Evolutionary conservation across 2,797 vertebrate genomes (phyloP).

Genomic region (Chelmon rostratus): DNA sequence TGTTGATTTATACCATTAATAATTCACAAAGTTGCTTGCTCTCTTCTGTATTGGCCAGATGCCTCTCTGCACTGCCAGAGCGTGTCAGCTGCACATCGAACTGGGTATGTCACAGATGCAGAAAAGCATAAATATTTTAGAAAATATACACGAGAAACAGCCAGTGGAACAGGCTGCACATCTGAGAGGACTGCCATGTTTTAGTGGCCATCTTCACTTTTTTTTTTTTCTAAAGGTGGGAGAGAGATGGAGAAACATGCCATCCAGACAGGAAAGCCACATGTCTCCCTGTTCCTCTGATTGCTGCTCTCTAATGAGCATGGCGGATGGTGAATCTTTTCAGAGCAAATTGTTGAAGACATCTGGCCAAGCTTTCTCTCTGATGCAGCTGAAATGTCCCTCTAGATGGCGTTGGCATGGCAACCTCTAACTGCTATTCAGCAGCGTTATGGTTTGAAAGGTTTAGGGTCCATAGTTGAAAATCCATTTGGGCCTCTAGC

Average conservation of each 20-base stretch:
- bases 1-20: conserved; percentile 95
- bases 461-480: conserved; percentile 95
- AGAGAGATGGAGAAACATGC: conserved; percentile 31
- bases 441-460: conserved; percentile 93
- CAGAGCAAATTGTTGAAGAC: conserved; percentile 99
- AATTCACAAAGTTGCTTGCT: conserved; percentile 91
- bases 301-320: conserved; percentile 95
- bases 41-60: conserved; percentile 90
- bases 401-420: conserved; percentile 97
- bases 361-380: conserved; percentile 97
- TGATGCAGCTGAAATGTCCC: conserved; percentile 92
- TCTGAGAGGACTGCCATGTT: conserved; percentile 43
- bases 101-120: conserved; percentile 88
- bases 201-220: conserved; percentile 50
- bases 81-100: conserved; percentile 91
- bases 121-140: conserved; percentile 92
- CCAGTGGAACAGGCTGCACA: conserved; percentile 75
- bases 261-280: conserved; percentile 76
- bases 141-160: conserved; percentile 86
- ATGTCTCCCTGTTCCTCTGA: conserved; percentile 86
- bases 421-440: conserved; percentile 98
- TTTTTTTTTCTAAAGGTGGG: conserved; percentile 45
- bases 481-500: conserved; percentile 97
- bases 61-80: conserved; percentile 87
- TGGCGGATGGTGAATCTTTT: conserved; percentile 93